Base-by-base conservation (phyloP, 2,888 invertebrate genomes). In the Thumatha senex region DNA sequence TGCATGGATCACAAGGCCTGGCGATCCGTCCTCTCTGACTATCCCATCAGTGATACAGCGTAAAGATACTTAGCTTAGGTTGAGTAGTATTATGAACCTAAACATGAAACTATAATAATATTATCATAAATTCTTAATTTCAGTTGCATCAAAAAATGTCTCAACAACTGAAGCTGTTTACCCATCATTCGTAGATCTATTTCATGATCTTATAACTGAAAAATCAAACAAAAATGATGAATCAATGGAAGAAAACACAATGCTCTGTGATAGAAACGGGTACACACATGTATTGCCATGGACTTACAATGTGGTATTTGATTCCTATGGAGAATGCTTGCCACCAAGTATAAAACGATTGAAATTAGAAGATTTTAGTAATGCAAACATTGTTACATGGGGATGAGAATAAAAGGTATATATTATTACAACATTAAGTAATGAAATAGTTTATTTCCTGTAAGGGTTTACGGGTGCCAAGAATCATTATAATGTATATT, bases 341-440 rank as follows among this genome's bases (percentile, higher is more conserved):
- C 95, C 95, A 12, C 94, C 93, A 0, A 95, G 95, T 41, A 63
- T 94, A 10, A 91, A 86, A 63, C 93, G 92, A 58, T 79, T 94
- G 24, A 92, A 84, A 41, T 77, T 92, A 0, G 90, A 93, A 46
- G 90, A 92, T 64, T 93, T 94, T 64, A 58, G 59, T 7, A 72
- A 91, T 65, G 86, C 83, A 4, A 76, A 88, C 60, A 87, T 93
- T 70, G 83, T 77, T 50, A 88, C 90, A 56, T 95, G 95, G 95
- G 94, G 94, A 12, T 87, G 67, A 72, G 47, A 34, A 11, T 35
- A 34, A n/a, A 48, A 12, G 4, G 4, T 7, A 33, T 8, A 5
- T n/a, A 8, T 30, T 30, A 3, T 40, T 11, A 13, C 12, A 14
- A 10, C n/a, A n/a, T n/a, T n/a, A n/a, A n/a, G n/a, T n/a, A n/a